Conservation (phyloP, 2,113 vertebrate genomes). For the Benthochromis sp. region DNA sequence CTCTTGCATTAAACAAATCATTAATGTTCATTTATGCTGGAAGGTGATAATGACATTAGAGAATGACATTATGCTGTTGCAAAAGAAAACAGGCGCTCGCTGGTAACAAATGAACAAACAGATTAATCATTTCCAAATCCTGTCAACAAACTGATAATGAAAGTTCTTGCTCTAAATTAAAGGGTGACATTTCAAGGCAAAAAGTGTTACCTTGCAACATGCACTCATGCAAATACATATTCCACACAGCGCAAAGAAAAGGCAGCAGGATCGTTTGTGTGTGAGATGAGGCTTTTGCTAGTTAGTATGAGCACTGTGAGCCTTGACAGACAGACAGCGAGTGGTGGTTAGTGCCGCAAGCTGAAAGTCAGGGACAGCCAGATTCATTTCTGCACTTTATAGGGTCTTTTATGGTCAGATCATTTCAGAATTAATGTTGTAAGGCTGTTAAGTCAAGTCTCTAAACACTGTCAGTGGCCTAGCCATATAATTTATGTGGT, state of each 20-base stretch:
- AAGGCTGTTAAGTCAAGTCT: background rate
- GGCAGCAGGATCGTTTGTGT: background rate
- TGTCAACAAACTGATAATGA: background rate
- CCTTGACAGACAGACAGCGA: conserved; percentile 40
- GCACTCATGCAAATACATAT: conserved; percentile 54
- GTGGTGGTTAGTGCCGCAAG: conserved; percentile 58
- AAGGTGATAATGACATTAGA: conserved; percentile 18
- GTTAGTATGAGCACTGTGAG: conserved; percentile 51
- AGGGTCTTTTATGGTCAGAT: conserved; percentile 8
- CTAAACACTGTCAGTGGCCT: background rate
- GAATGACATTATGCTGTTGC: conserved; percentile 10
- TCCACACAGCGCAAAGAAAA: background rate
- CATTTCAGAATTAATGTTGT: conserved; percentile 8
- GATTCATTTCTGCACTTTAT: conserved; percentile 16
- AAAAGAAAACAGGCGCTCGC: conserved; percentile 2
- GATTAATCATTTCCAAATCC: background rate
- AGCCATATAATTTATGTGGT: background rate
- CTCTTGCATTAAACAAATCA: background rate
- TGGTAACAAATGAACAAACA: conserved; percentile 6
- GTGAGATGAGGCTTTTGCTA: conserved; percentile 19
- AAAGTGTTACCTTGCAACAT: conserved; percentile 56
- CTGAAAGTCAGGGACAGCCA: conserved; percentile 37
- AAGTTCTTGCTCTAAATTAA: conserved; percentile 6
- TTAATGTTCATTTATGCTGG: background rate
- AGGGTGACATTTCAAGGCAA: conserved; percentile 64